Conservation (phyloP, 2,113 vertebrate genomes). For the Sceloporus undulatus region DNA sequence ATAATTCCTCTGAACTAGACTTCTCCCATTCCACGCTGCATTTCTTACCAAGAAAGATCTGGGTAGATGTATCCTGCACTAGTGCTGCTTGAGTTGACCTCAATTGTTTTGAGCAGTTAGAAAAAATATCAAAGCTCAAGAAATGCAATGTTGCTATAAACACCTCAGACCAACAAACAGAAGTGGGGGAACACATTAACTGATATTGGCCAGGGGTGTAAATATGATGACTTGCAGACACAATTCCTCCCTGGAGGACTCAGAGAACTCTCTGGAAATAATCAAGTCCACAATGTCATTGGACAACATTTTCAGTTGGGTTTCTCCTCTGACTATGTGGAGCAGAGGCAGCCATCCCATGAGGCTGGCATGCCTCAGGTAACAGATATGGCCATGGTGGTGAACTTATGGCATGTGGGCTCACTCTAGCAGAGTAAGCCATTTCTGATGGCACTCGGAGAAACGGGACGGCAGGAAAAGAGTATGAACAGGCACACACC, state of each 20-base stretch:
- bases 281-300: neutral
- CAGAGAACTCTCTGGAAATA: neutral
- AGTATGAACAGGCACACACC: no score
- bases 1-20: constrained; percentile 59
- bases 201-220: neutral
- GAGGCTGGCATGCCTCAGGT: neutral
- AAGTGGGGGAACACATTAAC: neutral
- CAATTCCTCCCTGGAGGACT: neutral
- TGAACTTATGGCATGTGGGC: no score
- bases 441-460: no score
- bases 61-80: constrained; percentile 67
- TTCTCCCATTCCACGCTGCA: constrained; percentile 63
- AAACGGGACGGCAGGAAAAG: no score
- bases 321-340: neutral
- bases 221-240: constrained; percentile 14
- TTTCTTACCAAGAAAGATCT: constrained; percentile 68
- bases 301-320: neutral
- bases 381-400: neutral
- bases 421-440: no score
- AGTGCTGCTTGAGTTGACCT: constrained; percentile 69
- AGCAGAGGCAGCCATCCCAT: neutral
- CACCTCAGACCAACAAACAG: constrained; percentile 45
- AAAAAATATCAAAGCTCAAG: constrained; percentile 54
- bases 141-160: constrained; percentile 58
- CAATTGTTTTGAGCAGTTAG: constrained; percentile 69